phyloP scores from a whole-genome alignment of 2,888 invertebrate genomes.

The Deilephila elpenor region DNA sequence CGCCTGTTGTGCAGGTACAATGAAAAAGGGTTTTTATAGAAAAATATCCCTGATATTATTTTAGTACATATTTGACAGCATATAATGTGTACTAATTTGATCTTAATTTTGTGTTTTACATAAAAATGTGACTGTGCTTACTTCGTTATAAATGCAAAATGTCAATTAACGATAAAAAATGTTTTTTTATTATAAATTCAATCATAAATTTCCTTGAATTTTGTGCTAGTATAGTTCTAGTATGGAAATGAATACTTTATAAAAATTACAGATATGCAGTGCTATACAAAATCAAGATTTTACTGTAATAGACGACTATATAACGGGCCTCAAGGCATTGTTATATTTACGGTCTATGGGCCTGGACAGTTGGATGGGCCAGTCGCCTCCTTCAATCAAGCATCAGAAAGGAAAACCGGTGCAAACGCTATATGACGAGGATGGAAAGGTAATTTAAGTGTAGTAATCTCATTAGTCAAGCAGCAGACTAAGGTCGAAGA shows the following conservation, averaged over 20 bases:
- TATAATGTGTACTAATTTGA: too few species aligned
- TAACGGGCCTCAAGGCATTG: constrained; percentile 93
- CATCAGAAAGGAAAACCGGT: constrained; percentile 98
- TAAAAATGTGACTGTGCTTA: too few species aligned
- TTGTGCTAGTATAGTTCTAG: too few species aligned
- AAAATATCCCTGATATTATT: too few species aligned
- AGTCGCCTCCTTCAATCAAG: constrained; percentile 94
- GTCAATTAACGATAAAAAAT: too few species aligned
- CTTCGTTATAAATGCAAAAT: too few species aligned
- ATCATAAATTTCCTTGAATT: background rate
- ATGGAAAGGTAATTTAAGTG: constrained; percentile 86
- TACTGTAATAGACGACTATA: constrained; percentile 97
- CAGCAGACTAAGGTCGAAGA: too few species aligned
- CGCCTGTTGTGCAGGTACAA: constrained; percentile 93
- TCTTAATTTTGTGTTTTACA: too few species aligned
- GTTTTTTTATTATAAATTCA: background rate
- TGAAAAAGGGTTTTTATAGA: background rate
- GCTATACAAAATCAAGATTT: constrained; percentile 99
- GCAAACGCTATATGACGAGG: constrained; percentile 85
- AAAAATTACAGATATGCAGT: constrained; percentile 90
- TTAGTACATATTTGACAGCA: too few species aligned
- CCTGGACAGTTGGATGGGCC: constrained; percentile 94
- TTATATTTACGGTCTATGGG: constrained; percentile 90
- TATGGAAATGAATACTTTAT: background rate
- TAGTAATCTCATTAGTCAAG: constrained; percentile 31